These are phyloP conservation scores for Pristionchus entomophagus DNA, from an alignment of 2,888 invertebrate genomes.

Conservation along the genomic window DNA sequence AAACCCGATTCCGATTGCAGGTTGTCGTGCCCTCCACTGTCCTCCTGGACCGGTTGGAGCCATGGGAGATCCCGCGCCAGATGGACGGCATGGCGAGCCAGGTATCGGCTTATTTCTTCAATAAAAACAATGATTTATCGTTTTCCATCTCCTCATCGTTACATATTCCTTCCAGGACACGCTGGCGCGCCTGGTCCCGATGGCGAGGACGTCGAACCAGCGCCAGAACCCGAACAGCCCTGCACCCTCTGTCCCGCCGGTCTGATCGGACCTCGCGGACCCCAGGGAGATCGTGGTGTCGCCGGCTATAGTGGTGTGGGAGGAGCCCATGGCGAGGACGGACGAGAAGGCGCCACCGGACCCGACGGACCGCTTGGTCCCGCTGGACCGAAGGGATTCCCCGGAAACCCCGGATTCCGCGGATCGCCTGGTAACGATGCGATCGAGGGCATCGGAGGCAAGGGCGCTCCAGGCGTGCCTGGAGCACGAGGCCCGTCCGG, in stretches of 20 bases:
- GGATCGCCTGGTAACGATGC: slow-evolving; percentile 42
- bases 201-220: slow-evolving; percentile 45
- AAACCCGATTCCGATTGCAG: not conserved
- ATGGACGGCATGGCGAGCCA: slow-evolving; percentile 14
- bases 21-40: slow-evolving; percentile 43
- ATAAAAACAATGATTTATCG: no score
- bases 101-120: not conserved
- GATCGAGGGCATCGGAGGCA: slow-evolving; percentile 49
- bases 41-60: slow-evolving; percentile 17
- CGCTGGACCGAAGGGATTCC: slow-evolving; percentile 37
- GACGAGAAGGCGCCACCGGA: slow-evolving; percentile 48
- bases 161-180: not conserved
- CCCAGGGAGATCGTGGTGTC: slow-evolving; percentile 49
- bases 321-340: slow-evolving; percentile 47
- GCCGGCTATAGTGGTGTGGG: slow-evolving; percentile 46
- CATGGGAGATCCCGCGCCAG: slow-evolving; percentile 34
- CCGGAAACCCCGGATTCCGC: slow-evolving; percentile 49
- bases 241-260: slow-evolving; percentile 50
- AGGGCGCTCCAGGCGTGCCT: slow-evolving; percentile 30
- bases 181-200: slow-evolving; percentile 31
- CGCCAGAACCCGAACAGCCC: slow-evolving; percentile 37
- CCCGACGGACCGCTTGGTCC: slow-evolving; percentile 40
- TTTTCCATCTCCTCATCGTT: no score
- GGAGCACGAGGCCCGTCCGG: slow-evolving; percentile 38
- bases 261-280: slow-evolving; percentile 50